A percentile compares a stretch with the other conserved stretches of the same genome.
These are phyloP conservation scores for Physocephala rufipes DNA, from an alignment of 2,888 invertebrate species.

Conservation along the genomic window DNA sequence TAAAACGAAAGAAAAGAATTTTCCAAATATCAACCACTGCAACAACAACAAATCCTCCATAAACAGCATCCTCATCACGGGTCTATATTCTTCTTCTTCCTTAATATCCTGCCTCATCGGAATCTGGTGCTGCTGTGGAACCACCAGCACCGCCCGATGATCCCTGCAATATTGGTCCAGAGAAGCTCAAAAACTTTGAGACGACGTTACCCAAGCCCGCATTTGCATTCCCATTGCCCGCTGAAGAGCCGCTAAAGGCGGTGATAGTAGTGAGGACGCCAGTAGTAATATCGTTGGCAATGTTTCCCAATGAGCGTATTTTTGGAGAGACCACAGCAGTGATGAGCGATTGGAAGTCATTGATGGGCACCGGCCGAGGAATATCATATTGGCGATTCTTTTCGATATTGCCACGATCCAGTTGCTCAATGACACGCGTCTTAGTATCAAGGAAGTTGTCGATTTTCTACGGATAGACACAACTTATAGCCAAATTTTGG, in stretches of 20 bases:
- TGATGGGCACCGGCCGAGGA: constrained; percentile 72
- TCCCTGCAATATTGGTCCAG: constrained; percentile 65
- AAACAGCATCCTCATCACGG: background rate
- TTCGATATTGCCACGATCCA: constrained; percentile 78
- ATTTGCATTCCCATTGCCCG: constrained; percentile 64
- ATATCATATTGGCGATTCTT: constrained; percentile 81
- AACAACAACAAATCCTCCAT: constrained; percentile 18
- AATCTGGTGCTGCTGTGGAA: constrained; percentile 59
- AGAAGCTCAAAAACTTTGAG: constrained; percentile 63
- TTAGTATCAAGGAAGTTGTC: constrained; percentile 84
- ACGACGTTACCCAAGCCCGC: constrained; percentile 63
- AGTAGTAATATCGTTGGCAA: constrained; percentile 72
- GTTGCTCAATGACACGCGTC: constrained; percentile 74
- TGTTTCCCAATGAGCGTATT: constrained; percentile 74
- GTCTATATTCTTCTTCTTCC: background rate
- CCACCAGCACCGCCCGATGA: constrained; percentile 60
- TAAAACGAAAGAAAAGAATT: constrained; percentile 3
- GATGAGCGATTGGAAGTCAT: constrained; percentile 73
- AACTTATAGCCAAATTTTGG: too few species aligned
- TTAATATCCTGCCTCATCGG: constrained; percentile 64
- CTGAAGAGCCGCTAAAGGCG: constrained; percentile 67
- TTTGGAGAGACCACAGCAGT: constrained; percentile 77
- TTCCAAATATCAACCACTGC: constrained; percentile 34
- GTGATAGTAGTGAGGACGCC: constrained; percentile 69
- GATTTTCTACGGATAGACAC: constrained; percentile 74